Evolutionary conservation across 2,797 vertebrate genomes (phyloP).

Genomic region (Spheniscus humboldti): DNA sequence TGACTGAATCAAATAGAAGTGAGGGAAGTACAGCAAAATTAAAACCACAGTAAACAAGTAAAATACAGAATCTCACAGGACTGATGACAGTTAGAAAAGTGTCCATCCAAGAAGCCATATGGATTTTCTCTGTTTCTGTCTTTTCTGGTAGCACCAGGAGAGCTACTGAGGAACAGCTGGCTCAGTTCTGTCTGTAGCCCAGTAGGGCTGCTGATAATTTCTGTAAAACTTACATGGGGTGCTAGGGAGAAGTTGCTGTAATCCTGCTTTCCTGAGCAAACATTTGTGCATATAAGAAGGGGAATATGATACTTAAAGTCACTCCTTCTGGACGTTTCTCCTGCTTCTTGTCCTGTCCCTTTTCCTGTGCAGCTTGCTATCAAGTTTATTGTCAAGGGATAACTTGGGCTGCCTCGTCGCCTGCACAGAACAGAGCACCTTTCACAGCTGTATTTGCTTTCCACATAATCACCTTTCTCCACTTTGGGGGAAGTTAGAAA

Average conservation of each 20-base stretch:
- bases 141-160: not conserved
- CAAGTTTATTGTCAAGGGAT: not conserved
- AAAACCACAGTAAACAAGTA: not conserved
- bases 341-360: not conserved
- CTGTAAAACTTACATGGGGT: not conserved
- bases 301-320: not conserved
- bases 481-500: not conserved
- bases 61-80: not conserved
- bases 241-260: not conserved
- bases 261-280: not conserved
- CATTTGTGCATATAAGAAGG: not conserved
- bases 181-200: not conserved
- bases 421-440: not conserved
- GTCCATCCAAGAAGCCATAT: not conserved
- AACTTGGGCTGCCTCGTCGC: rapidly evolving
- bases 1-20: not conserved
- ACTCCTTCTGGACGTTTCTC: not conserved
- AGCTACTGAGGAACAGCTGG: not conserved
- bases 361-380: not conserved
- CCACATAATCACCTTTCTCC: not conserved
- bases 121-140: not conserved
- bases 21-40: not conserved
- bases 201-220: not conserved
- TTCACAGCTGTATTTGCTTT: not conserved
- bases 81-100: not conserved